Evolutionary conservation across 2,888 invertebrate species (phyloP), one percentile per base, ranked within the genome.

Genomic region (Parochlus steinenii): DNA sequence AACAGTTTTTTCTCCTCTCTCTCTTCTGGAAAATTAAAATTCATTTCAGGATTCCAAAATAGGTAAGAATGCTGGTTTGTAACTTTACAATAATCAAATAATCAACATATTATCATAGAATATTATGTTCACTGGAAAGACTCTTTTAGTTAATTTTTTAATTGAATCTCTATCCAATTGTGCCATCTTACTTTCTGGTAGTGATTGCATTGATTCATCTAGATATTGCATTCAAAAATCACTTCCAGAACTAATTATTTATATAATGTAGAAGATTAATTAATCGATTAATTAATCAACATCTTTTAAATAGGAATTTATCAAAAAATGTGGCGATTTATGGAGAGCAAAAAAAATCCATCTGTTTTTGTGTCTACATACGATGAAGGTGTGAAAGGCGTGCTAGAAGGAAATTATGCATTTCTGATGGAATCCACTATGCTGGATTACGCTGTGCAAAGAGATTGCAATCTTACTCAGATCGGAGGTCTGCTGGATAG

Each of bases 341-440:
- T 95, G 95, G 83, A 87, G 45, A 68, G 64, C 50, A 64, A 71
- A 47, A n/a, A n/a, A n/a, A 67, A 74, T 18, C 78, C 86, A 0
- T 70, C 78, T 0, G 86, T 86, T 1, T 83, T 95, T 48, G 89
- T 92, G 0, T 69, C 77, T 32, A 79, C 79, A 0, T 93, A 90
- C 54, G 85, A 89, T 44, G 89, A 92, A 46, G 97, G 95, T 0
- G 82, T 93, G 17, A 69, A 75, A 45, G 64, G 80, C 31, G 95
- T 93, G 0, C 62, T 87, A 32, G 71, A 72, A 33, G 90, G 83
- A 2, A 82, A 93, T 58, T 98, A 95, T 56, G 97, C 97, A 0
- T 98, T 92, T 54, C 69, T 98, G 12, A 93, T 97, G 86, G 97
- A 98, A 62, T 93, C 92, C 1, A 90, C 95, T 0, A 92, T 92